Base-by-base conservation (phyloP, 2,113 vertebrate genomes). In the Seriola rivoliana region DNA sequence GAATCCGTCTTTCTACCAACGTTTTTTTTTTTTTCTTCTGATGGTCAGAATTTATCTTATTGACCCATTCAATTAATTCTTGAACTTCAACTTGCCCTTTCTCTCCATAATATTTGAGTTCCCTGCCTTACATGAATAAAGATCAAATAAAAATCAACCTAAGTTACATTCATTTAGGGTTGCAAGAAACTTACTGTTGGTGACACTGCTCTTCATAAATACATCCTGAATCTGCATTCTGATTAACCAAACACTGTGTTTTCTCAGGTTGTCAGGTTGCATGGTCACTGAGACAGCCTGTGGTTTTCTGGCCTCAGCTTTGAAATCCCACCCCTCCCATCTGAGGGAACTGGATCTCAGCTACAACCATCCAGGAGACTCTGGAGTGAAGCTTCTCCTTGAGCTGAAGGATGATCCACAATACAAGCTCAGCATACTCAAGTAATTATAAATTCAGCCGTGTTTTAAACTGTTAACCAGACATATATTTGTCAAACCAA, bases 321-420 rank as follows among this genome's bases (percentile, higher is more conserved):
- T 94, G 0, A 5, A 12, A 3, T 82, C 68, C 34, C 86, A 91
- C 52, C 76, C 77, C 6, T 80, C 60, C 6, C 38, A 64, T 38
- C 82, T 94, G 55, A 78, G 0, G 3, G 78, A 91, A 44, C 79
- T 94, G 73, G 92, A 94, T 59, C 84, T 93, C 62, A 93, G 89
- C 60, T 90, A 89, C 74, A 94, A 94, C 57, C 0, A 90, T 67
- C 87, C 59, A 16, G 78, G 85, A 52, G 75, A 82, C 2, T 7
- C 75, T 14, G 90, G 85, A 44, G 0, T 14, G 34, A 40, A 69
- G 29, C 10, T 10, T 13, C 68, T 93, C 0, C 17, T 13, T 11
- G 5, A 67, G 5, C 72, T 88, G 54, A 46, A 0, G 9, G 3
- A 74, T 0, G 46, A 85, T 46, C 21, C 64, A 32, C 40, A 19